Evolutionary conservation across 2,888 invertebrate species (phyloP).

Genomic region (Clistopyga incitator): DNA sequence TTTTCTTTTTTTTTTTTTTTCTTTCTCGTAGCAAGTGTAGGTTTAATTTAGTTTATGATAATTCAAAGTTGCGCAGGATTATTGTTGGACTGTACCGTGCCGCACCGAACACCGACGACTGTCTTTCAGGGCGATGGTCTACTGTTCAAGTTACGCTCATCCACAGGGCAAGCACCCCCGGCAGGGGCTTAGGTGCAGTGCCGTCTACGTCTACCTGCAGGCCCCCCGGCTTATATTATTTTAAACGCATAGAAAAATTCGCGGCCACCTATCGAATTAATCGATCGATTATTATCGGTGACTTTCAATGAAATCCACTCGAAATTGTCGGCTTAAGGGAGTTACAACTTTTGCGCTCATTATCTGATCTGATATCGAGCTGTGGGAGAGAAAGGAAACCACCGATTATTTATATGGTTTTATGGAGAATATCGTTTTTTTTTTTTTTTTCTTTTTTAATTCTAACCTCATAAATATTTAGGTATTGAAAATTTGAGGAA

Average conservation of each 20-base stretch:
- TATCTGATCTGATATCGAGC: background rate
- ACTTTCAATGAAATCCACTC: background rate
- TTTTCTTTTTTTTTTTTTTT: conserved; percentile 16
- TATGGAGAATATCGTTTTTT: background rate
- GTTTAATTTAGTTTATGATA: background rate
- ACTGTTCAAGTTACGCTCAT: conserved; percentile 77
- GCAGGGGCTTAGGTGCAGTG: conserved; percentile 78
- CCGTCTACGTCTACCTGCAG: conserved; percentile 69
- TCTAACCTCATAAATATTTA: background rate
- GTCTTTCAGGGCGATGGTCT: conserved; percentile 73
- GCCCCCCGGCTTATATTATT: conserved; percentile 56
- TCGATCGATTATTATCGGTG: background rate
- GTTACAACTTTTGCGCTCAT: background rate
- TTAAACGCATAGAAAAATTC: background rate
- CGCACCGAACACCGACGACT: conserved; percentile 65
- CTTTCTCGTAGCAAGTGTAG: background rate
- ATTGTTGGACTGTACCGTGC: conserved; percentile 44
- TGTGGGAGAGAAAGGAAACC: background rate
- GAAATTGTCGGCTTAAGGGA: background rate
- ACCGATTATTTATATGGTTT: background rate
- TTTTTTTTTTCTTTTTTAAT: no score
- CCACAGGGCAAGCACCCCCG: conserved; percentile 81
- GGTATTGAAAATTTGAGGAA: conserved; percentile 2
- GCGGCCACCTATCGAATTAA: background rate
- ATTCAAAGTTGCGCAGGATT: conserved; percentile 22